Percentiles rank a stretch among this genome's conserved stretches.
These are phyloP conservation scores for Pongo abelii DNA, from an alignment of 2,113 vertebrate species.

Conservation along the genomic window DNA sequence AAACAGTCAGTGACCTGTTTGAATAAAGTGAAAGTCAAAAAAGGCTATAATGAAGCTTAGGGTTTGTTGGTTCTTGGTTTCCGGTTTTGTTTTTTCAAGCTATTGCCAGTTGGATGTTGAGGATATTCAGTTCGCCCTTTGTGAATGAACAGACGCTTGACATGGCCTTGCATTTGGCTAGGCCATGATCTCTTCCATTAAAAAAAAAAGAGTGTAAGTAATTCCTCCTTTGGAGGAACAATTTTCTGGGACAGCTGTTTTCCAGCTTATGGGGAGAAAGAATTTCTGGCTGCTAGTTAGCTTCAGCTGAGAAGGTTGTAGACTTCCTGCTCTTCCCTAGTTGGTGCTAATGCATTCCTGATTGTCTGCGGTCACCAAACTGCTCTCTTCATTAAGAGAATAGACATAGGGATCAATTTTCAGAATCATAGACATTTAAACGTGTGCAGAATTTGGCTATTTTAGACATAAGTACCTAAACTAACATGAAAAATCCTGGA, in stretches of 20 bases:
- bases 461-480: slow-evolving; percentile 30
- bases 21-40: slow-evolving; percentile 22
- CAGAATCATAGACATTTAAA: slow-evolving; percentile 20
- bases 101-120: not conserved
- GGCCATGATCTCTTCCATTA: not conserved
- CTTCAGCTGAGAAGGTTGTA: not conserved
- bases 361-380: not conserved
- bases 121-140: not conserved
- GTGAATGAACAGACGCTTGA: not conserved
- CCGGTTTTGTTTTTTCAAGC: not conserved
- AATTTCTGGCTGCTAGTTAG: slow-evolving; percentile 12
- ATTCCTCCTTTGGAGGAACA: not conserved
- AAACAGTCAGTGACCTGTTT: not conserved
- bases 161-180: not conserved
- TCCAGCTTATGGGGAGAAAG: slow-evolving; percentile 13
- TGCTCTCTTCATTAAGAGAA: slow-evolving; percentile 19
- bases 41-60: not conserved
- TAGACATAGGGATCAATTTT: slow-evolving; percentile 32
- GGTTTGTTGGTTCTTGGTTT: not conserved
- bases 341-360: not conserved
- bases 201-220: not conserved
- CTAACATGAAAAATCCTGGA: not conserved
- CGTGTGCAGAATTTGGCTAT: not conserved
- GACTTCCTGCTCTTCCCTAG: slow-evolving; percentile 38
- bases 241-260: slow-evolving; percentile 52